A percentile compares a stretch with the other conserved stretches of the same genome.
These are phyloP conservation scores for Cylloceria caligata DNA, from an alignment of 2,888 invertebrate genomes.

Conservation along the genomic window DNA sequence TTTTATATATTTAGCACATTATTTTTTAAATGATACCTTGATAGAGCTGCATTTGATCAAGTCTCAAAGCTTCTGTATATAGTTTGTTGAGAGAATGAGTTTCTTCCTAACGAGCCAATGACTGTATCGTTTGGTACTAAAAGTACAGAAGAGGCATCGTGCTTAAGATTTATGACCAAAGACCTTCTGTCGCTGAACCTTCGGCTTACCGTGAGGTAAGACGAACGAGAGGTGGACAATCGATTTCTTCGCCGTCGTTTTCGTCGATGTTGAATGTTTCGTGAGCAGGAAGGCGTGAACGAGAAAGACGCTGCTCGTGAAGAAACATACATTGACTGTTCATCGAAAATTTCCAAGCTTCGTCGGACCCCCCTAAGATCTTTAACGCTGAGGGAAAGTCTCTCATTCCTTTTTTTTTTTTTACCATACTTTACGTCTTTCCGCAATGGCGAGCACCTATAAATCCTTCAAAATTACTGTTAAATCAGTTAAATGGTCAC, in stretches of 20 bases:
- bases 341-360: slow-evolving; percentile 15
- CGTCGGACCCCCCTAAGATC: slow-evolving; percentile 2
- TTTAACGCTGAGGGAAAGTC: slow-evolving; percentile 8
- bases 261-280: no score
- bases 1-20: neutral
- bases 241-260: slow-evolving; percentile 48
- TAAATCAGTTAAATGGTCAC: slow-evolving; percentile 23
- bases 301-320: slow-evolving; percentile 12
- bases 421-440: slow-evolving; percentile 9
- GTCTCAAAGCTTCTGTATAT: neutral
- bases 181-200: slow-evolving; percentile 63
- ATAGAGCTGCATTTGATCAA: neutral
- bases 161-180: slow-evolving; percentile 60
- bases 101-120: slow-evolving; percentile 37
- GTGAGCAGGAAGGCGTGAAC: no score
- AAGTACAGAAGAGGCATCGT: slow-evolving; percentile 29
- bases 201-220: slow-evolving; percentile 43
- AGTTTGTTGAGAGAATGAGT: neutral
- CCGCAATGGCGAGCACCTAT: neutral
- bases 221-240: slow-evolving; percentile 61
- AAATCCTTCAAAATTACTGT: slow-evolving; percentile 26
- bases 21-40: neutral
- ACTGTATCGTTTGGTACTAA: slow-evolving; percentile 15
- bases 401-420: slow-evolving; percentile 19
- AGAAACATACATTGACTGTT: slow-evolving; percentile 24